A percentile compares a stretch with the other conserved stretches of the same genome.
Conservation (phyloP, 2,797 vertebrate genomes). For the Phalanger gymnotis region DNA sequence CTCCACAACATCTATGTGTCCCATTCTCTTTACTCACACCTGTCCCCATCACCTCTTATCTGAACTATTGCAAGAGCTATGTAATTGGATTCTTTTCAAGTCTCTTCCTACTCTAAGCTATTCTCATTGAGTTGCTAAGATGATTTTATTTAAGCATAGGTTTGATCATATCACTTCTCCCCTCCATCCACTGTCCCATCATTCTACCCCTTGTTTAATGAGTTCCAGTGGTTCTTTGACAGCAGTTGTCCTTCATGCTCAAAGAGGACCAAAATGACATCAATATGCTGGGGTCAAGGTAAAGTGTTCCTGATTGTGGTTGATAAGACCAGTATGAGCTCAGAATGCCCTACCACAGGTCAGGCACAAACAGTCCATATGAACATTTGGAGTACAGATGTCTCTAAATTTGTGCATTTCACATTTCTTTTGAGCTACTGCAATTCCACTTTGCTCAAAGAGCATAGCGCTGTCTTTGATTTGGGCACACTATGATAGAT, state of each 20-base stretch:
- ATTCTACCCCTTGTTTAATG: neutral
- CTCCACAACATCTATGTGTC: neutral
- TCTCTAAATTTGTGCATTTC: no score
- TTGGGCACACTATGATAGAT: neutral
- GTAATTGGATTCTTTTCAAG: neutral
- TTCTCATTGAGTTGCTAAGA: neutral
- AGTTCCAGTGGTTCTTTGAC: neutral
- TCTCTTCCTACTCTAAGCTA: neutral
- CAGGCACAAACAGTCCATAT: no score
- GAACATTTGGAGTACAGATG: no score
- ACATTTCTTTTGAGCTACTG: neutral
- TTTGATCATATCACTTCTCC: neutral
- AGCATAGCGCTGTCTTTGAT: neutral
- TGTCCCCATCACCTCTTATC: neutral
- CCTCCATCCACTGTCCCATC: neutral
- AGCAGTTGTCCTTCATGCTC: neutral
- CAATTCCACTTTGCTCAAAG: neutral
- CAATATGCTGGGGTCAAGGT: neutral
- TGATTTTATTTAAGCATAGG: neutral
- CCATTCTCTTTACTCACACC: neutral
- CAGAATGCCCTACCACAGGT: neutral
- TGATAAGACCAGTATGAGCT: neutral
- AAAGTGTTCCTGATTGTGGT: neutral
- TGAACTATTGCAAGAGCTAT: neutral
- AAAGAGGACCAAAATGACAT: neutral